phyloP scores from a whole-genome alignment of 2,113 vertebrate genomes.

The Mastomys natalensis region DNA sequence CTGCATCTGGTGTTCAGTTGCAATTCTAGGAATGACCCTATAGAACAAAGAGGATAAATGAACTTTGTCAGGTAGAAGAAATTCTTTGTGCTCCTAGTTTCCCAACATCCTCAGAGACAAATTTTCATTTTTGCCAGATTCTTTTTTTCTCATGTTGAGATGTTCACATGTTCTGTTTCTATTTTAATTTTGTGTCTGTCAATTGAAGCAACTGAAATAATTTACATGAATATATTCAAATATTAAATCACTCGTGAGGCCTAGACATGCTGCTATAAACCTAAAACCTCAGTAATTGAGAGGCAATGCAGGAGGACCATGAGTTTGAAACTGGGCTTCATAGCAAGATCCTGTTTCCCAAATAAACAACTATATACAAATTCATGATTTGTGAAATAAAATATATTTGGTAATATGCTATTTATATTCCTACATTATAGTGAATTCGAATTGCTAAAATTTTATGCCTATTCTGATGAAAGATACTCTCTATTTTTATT shows the following conservation, averaged over 20 bases:
- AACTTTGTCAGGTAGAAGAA: neutral
- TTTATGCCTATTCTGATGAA: conserved; percentile 9
- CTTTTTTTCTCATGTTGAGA: neutral
- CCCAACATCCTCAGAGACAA: neutral
- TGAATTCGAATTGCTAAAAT: conserved; percentile 6
- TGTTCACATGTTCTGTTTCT: neutral
- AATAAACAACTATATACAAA: neutral
- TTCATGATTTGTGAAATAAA: neutral
- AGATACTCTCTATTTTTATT: neutral
- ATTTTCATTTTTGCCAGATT: neutral
- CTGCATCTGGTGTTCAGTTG: neutral
- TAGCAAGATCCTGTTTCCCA: neutral
- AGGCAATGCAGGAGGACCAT: neutral
- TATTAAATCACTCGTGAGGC: neutral
- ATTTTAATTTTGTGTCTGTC: neutral
- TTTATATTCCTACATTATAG: neutral
- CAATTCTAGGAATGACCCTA: neutral
- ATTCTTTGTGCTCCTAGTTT: neutral
- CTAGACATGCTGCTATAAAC: neutral
- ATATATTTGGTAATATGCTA: neutral
- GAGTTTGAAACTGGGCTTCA: neutral
- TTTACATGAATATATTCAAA: neutral
- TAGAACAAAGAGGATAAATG: neutral
- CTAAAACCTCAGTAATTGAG: neutral
- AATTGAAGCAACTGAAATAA: neutral